Percentiles rank a stretch among this genome's conserved stretches.
Conservation (phyloP, 2,113 vertebrate species). For the Tetraodon nigroviridis region DNA sequence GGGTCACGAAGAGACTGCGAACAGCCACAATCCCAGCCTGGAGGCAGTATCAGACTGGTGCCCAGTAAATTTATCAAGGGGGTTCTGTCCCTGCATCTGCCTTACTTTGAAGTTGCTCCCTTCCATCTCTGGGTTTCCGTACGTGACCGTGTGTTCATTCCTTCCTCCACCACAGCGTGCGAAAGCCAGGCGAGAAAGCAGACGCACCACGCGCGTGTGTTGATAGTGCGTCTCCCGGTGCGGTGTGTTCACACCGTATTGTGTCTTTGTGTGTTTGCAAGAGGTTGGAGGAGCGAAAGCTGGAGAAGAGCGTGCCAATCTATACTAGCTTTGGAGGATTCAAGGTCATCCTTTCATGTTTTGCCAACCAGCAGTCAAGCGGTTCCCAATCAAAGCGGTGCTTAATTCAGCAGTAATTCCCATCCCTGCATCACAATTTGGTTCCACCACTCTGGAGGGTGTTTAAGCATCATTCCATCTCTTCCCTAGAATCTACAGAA, state of each 20-base stretch:
- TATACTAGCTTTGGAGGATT: slow-evolving; percentile 67
- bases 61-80: slow-evolving; percentile 75
- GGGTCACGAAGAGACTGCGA: slow-evolving; percentile 72
- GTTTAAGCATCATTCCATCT: slow-evolving; percentile 36
- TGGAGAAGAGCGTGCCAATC: slow-evolving; percentile 53
- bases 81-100: slow-evolving; percentile 74
- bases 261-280: slow-evolving; percentile 9
- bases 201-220: neutral
- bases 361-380: slow-evolving; percentile 73
- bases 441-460: slow-evolving; percentile 38
- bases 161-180: slow-evolving; percentile 1
- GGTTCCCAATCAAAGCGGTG: slow-evolving; percentile 72
- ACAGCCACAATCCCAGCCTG: slow-evolving; percentile 74
- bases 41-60: slow-evolving; percentile 75
- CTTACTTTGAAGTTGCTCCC: slow-evolving; percentile 77
- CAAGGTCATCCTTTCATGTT: slow-evolving; percentile 78
- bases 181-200: slow-evolving; percentile 29
- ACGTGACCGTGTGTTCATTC: slow-evolving; percentile 69
- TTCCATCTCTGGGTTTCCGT: slow-evolving; percentile 64
- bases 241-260: slow-evolving; percentile 16
- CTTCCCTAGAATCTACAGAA: slow-evolving; percentile 52
- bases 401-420: slow-evolving; percentile 74
- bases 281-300: slow-evolving; percentile 20
- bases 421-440: slow-evolving; percentile 51
- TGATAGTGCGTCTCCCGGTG: slow-evolving; percentile 24